Evolutionary conservation across 2,113 vertebrate genomes (phyloP).

Genomic region (Cheilinus undulatus): DNA sequence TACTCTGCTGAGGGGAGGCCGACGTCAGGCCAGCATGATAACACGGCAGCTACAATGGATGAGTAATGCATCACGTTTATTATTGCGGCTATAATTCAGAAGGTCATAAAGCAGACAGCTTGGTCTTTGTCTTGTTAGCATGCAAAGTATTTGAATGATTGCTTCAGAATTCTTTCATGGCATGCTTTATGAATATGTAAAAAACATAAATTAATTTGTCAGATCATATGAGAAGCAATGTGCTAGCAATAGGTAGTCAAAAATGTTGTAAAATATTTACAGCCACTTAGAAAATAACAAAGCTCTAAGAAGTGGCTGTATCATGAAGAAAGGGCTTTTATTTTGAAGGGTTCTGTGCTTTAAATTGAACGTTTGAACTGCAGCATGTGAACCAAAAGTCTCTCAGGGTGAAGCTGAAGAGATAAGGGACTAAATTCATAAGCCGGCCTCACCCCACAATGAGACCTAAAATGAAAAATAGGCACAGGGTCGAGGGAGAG

Average conservation of each 20-base stretch:
- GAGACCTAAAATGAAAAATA: conserved; percentile 77
- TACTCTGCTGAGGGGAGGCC: conserved; percentile 54
- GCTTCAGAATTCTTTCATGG: conserved; percentile 18
- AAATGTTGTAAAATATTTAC: conserved; percentile 15
- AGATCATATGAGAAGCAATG: conserved; percentile 1
- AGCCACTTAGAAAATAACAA: conserved; percentile 13
- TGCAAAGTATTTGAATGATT: conserved; percentile 40
- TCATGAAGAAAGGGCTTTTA: background rate
- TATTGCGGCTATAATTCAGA: conserved; percentile 65
- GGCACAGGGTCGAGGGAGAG: conserved; percentile 65
- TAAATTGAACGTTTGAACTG: background rate
- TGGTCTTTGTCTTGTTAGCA: conserved; percentile 50
- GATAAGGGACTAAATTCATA: conserved; percentile 70
- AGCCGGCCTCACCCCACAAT: conserved; percentile 65
- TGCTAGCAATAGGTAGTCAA: background rate
- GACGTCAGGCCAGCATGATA: conserved; percentile 62
- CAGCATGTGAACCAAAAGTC: conserved; percentile 40
- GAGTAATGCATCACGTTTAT: conserved; percentile 53
- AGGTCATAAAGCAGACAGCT: conserved; percentile 68
- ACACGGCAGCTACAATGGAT: conserved; percentile 52
- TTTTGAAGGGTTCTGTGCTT: background rate
- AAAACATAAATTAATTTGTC: conserved; percentile 26
- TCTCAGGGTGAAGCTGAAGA: conserved; percentile 32
- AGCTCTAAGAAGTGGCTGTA: background rate
- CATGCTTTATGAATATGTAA: conserved; percentile 24